phyloP scores from a whole-genome alignment of 2,797 vertebrate genomes.

The Basileuterus tristriatus region DNA sequence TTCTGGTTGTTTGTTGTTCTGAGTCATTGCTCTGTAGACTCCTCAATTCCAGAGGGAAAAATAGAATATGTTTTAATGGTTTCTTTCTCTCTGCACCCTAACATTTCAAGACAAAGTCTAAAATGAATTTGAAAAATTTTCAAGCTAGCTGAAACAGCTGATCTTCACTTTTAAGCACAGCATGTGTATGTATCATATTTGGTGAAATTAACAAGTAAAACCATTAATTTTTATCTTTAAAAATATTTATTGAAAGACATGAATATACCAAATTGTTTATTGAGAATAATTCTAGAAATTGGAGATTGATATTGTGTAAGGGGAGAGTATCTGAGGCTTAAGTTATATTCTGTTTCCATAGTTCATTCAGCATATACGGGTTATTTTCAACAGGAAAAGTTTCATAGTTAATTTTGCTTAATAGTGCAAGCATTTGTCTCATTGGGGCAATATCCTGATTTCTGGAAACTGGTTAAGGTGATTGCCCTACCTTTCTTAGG shows the following conservation, averaged over 20 bases:
- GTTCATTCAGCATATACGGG: rapidly evolving
- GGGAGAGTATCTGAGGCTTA: background rate
- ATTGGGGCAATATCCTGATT: background rate
- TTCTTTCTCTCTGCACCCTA: background rate
- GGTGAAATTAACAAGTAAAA: background rate
- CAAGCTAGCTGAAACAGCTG: background rate
- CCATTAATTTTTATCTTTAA: background rate
- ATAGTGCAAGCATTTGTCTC: background rate
- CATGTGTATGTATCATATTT: background rate
- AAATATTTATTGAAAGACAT: background rate
- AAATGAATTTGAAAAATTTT: background rate
- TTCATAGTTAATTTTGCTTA: background rate
- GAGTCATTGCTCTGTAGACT: conserved; percentile 59
- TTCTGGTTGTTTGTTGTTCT: conserved; percentile 60
- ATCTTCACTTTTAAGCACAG: background rate
- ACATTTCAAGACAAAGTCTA: background rate
- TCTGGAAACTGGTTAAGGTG: background rate
- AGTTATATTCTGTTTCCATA: background rate
- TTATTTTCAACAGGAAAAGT: background rate
- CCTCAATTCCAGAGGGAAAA: conserved; percentile 18
- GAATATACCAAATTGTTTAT: background rate
- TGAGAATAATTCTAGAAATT: background rate
- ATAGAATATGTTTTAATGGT: conserved; percentile 31
- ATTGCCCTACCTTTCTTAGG: background rate
- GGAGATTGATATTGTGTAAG: background rate